Base-by-base conservation (phyloP, 1,140 invertebrate species). In the Chironomus tepperi region DNA sequence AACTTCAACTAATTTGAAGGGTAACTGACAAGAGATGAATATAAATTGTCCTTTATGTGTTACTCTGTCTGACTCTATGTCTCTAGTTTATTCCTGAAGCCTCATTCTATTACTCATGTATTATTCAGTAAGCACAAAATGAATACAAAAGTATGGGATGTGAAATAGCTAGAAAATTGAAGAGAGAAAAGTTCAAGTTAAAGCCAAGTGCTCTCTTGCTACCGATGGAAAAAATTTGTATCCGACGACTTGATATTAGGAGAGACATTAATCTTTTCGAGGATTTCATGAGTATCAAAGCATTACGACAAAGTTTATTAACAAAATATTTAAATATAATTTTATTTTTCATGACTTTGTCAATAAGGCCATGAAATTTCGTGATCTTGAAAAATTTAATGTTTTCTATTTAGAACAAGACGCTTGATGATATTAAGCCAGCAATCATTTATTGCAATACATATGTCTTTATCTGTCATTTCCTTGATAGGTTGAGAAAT, bases 211-310 rank as follows among this genome's bases (percentile, higher is more conserved):
- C 5, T 34, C n/a, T n/a, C n/a, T n/a, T n/a, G n/a, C n/a, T n/a
- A n/a, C n/a, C n/a, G n/a, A n/a, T n/a, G n/a, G n/a, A n/a, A n/a
- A n/a, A n/a, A n/a, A n/a, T n/a, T n/a, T n/a, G n/a, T n/a, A n/a
- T n/a, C n/a, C n/a, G n/a, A n/a, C 24, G 24, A 34, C 24, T 34
- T 34, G 24, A 34, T 34, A 10, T 21, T 15, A 21, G 65, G 16
- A 15, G 18, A 18, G 65, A 70, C 65, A 70, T 70, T 70, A 70
- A 70, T 70, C 65, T 70, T 70, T 6, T 7, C 6, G 65, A 70
- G 65, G 65, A 70, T 70, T 70, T 70, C 16, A 70, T 70, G 65
- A 70, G 65, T 70, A 18, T 70, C 65, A 70, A 70, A 70, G 18
- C 18, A 16, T 21, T 70, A 70, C 16, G 24, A 70, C 65, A 19